Evolutionary conservation across 2,888 invertebrate species (phyloP), one percentile per base, ranked within the genome.

Genomic region (Clepsis dumicolana): DNA sequence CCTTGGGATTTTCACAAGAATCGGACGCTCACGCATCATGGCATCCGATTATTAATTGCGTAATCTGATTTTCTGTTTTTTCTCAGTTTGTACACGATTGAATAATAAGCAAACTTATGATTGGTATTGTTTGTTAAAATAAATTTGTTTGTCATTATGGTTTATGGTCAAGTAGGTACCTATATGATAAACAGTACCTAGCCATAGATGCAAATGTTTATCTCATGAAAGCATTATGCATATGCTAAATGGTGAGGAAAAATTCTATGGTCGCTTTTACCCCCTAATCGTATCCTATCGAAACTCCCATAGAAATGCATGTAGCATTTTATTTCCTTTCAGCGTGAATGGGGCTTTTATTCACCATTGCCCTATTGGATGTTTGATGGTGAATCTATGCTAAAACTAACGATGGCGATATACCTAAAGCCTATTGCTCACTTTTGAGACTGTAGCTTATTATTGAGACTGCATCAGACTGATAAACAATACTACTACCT

Each of bases 1-100:
- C 74, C 70, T 66, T 74, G 71, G 71, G 72, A 74, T 75, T 75
- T 76, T 70, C 61, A 57, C 63, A 12, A 25, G 50, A 50, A 41
- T 35, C 24, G 29, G 41, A 52, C 59, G 21, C 29, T 41, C 25
- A 35, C 57, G 56, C 56, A 24, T 62, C 41, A 1, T 16, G 1
- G 21, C 18, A 48, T 44, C n/a, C 25, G 18, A 25, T 38, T 57
- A 66, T 50, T 32, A 54, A 56, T 63, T 52, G 14, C 24, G 16
- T 18, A 32, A 27, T 56, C 38, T 25, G 18, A 41, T 61, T 61
- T 66, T 50, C 62, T 62, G 67, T 62, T 62, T 53, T 62, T 57
- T 21, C 21, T 50, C 50, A 8, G 3, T 48, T 35, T 38, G 8
- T 54, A 21, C 8, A 62, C 27, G 35, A 54, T 12, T 54, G 0